Evolutionary conservation across 2,113 vertebrate species (phyloP), one percentile per base, ranked within the genome.

Genomic region (Aspiorhynchus laticeps): DNA sequence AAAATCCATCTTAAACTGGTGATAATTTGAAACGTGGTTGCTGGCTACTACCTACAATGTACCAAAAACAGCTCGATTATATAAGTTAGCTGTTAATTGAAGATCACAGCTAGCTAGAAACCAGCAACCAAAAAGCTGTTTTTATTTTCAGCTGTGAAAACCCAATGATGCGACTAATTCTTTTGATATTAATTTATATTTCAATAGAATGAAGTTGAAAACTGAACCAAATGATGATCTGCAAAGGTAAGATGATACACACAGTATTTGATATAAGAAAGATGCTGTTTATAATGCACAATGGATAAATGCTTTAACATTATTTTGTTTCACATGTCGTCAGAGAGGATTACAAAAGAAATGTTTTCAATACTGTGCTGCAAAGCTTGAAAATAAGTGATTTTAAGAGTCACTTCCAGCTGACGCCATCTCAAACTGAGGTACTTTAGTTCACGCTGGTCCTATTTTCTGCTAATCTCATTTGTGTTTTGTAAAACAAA

Each of bases 341-440:
- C 46, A 86, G 84, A 24, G 83, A 75, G 41, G 69, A 87, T 2
- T 65, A 21, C 8, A 28, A 69, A 61, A 67, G 31, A n/a, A 41
- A 76, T 31, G 59, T 69, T 53, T 84, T 87, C 71, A 87, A 74
- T 86, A 61, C 80, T 3, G 65, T 80, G 36, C 69, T 90, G 36
- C 71, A 87, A n/a, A 84, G 43, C 26, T 80, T 88, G 31, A 87
- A 73, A 8, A 84, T 88, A 9, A 43, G 61, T 36, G 90, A 91
- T 19, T 91, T 89, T 82, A 87, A 88, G 85, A 91, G 75, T 24
- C 86, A 88, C 59, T 91, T 89, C 24, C 87, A 83, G 83, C 82
- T 91, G 7, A 87, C 87, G 31, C 88, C 80, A 67, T 63, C 86
- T 26, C 88, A 91, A 74, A 86, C 88, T 26, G 88, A 91, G 83